A percentile compares a stretch with the other conserved stretches of the same genome.
phyloP scores from a whole-genome alignment of 2,113 vertebrate genomes.

The Corvus moneduloides region DNA sequence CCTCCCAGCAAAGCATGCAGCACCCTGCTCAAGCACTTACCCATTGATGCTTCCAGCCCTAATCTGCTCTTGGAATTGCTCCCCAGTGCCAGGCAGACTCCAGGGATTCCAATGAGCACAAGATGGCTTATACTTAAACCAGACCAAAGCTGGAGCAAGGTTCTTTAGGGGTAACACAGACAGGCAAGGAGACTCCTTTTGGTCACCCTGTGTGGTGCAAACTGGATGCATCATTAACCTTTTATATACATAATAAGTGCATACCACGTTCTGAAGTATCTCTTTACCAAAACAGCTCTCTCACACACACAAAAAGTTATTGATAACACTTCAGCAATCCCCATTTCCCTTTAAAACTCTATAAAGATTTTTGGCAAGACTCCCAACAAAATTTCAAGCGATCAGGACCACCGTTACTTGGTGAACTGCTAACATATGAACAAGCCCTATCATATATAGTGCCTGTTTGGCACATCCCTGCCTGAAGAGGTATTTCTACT shows the following conservation, averaged over 20 bases:
- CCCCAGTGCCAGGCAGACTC: conserved; percentile 49
- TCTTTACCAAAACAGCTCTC: not conserved
- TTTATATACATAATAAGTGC: not conserved
- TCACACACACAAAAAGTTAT: not conserved
- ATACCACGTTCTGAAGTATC: not conserved
- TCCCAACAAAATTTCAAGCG: not conserved
- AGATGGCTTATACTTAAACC: not conserved
- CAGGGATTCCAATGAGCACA: not conserved
- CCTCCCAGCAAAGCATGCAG: not conserved
- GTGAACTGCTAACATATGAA: not conserved
- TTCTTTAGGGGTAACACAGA: not conserved
- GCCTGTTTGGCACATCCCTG: not conserved
- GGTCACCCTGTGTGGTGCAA: not conserved
- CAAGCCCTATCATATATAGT: not conserved
- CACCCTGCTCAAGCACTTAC: not conserved
- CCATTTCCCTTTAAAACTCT: not conserved
- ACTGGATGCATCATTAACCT: not conserved
- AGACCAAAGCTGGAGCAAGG: not conserved
- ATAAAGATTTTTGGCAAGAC: not conserved
- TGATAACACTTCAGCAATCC: not conserved
- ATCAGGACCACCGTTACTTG: not conserved
- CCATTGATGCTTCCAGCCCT: conserved; percentile 7
- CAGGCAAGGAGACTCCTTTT: not conserved
- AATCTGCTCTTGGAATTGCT: conserved; percentile 39
- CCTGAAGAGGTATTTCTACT: not conserved